Percentiles rank a stretch among this genome's conserved stretches.
phyloP scores from a whole-genome alignment of 2,888 invertebrate genomes.

The Disparrhopalites patrizii region DNA sequence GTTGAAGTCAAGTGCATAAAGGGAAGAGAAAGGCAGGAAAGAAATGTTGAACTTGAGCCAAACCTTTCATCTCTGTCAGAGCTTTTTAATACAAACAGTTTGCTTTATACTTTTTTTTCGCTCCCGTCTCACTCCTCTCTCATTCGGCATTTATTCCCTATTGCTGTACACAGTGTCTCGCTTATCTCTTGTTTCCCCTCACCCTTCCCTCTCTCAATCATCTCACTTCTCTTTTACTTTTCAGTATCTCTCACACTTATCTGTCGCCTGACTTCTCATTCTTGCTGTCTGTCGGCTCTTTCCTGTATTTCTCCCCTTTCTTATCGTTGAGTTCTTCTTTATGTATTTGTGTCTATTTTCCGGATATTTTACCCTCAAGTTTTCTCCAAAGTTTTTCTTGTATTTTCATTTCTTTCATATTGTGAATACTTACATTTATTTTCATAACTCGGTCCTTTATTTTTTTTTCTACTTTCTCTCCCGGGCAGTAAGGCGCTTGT shows the following conservation, averaged over 20 bases:
- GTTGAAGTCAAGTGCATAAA: neutral
- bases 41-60: constrained; percentile 39
- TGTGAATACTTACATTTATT: too few species aligned
- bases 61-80: constrained; percentile 39
- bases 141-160: neutral
- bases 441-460: too few species aligned
- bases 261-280: too few species aligned
- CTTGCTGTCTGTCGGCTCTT: too few species aligned
- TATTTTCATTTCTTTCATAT: too few species aligned
- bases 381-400: too few species aligned
- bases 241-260: neutral
- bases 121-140: too few species aligned
- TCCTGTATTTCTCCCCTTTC: neutral
- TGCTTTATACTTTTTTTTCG: constrained; percentile 11
- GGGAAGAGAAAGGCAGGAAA: constrained; percentile 6
- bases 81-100: constrained; percentile 31
- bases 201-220: neutral
- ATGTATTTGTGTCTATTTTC: neutral
- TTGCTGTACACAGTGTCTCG: neutral
- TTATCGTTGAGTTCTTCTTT: neutral
- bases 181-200: neutral
- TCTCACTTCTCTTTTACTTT: neutral
- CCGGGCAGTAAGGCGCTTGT: neutral
- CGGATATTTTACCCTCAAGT: neutral
- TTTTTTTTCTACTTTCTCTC: neutral